Percentiles rank a stretch among this genome's conserved stretches.
phyloP scores from a whole-genome alignment of 2,797 vertebrate genomes.

The Diplodus puntazzo region DNA sequence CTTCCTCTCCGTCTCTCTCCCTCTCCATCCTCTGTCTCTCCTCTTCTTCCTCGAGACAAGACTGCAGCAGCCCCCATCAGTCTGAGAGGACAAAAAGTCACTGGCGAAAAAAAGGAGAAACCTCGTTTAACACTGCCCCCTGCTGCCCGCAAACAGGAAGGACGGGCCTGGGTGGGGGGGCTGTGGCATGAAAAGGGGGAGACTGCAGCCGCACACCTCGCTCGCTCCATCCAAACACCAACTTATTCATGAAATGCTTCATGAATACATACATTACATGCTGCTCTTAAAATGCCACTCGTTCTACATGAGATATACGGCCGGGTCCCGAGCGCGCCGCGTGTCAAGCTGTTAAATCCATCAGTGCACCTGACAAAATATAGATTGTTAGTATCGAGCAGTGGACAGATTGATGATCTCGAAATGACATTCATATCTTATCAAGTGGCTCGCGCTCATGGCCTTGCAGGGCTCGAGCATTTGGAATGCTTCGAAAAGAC shows the following conservation, averaged over 20 bases:
- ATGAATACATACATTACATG: slow-evolving; percentile 66
- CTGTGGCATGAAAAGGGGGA: not conserved
- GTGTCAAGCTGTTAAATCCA: slow-evolving; percentile 44
- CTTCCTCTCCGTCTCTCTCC: slow-evolving; percentile 2
- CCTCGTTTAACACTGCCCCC: slow-evolving; percentile 86
- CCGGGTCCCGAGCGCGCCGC: slow-evolving; percentile 38
- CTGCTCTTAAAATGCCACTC: slow-evolving; percentile 62
- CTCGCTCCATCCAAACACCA: slow-evolving; percentile 47
- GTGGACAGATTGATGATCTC: slow-evolving; percentile 33
- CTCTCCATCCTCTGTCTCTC: slow-evolving; percentile 33
- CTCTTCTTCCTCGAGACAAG: slow-evolving; percentile 73
- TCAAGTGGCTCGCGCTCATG: not conserved
- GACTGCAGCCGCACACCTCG: slow-evolving; percentile 29
- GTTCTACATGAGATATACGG: slow-evolving; percentile 58
- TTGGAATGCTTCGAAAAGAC: slow-evolving; percentile 64
- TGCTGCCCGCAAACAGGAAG: slow-evolving; percentile 63
- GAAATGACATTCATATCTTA: slow-evolving; percentile 39
- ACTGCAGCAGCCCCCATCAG: slow-evolving; percentile 77
- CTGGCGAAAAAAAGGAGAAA: slow-evolving; percentile 54
- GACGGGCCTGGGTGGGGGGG: slow-evolving; percentile 5
- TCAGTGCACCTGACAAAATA: slow-evolving; percentile 38
- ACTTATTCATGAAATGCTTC: slow-evolving; percentile 71
- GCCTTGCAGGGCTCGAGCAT: slow-evolving; percentile 35
- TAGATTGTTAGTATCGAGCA: slow-evolving; percentile 33
- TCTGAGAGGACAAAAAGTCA: slow-evolving; percentile 79